Evolutionary conservation across 2,888 invertebrate species (phyloP).

Genomic region (Platycheirus albimanus): DNA sequence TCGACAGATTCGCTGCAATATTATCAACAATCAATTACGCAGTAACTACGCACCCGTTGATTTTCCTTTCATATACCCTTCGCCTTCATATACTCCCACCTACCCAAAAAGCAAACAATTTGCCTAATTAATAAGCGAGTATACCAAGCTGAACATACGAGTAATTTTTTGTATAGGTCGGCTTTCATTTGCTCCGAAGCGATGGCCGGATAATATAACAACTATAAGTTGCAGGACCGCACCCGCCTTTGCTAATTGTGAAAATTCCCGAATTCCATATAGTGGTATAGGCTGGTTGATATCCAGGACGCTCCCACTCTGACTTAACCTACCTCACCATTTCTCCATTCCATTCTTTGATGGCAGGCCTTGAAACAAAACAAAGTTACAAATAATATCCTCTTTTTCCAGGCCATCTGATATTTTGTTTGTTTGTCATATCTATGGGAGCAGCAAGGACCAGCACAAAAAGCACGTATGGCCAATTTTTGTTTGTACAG

Average conservation of each 20-base stretch:
- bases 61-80: conserved; percentile 31
- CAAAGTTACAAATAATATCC: conserved; percentile 50
- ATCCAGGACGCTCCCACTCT: not conserved
- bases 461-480: conserved; percentile 54
- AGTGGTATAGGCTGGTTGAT: too few relatives aligned
- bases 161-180: not conserved
- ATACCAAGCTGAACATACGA: not conserved
- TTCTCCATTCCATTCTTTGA: too few relatives aligned
- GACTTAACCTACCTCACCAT: conserved; percentile 6
- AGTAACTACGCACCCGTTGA: conserved; percentile 56
- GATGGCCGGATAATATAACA: conserved; percentile 1
- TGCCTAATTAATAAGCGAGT: conserved; percentile 67
- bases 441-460: conserved; percentile 42
- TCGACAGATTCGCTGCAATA: conserved; percentile 68
- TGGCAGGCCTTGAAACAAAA: conserved; percentile 28
- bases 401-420: conserved; percentile 66
- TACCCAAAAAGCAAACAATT: conserved; percentile 64
- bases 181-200: not conserved
- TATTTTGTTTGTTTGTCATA: conserved; percentile 66
- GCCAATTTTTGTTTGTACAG: conserved; percentile 51
- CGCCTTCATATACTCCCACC: too few relatives aligned
- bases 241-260: conserved; percentile 46
- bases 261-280: conserved; percentile 19
- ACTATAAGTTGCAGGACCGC: conserved; percentile 42
- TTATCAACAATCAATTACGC: conserved; percentile 71